phyloP scores from a whole-genome alignment of 2,113 vertebrate species.

The Grammomys surdaster region DNA sequence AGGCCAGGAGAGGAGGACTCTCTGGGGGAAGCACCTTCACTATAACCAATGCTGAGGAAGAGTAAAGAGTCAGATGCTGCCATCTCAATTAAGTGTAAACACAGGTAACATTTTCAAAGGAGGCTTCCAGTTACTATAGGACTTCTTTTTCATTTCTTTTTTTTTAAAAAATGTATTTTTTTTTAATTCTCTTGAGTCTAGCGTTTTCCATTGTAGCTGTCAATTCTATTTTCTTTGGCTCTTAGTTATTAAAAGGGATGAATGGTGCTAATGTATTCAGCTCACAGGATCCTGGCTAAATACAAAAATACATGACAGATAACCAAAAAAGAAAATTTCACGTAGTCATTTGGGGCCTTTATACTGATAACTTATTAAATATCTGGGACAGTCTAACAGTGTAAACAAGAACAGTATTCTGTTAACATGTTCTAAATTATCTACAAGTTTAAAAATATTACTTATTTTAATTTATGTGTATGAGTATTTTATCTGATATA shows the following conservation, averaged over 20 bases:
- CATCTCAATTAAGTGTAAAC: background rate
- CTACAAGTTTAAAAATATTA: background rate
- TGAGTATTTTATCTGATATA: background rate
- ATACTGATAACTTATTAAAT: background rate
- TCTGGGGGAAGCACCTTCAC: background rate
- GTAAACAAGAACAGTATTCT: background rate
- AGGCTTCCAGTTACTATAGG: background rate
- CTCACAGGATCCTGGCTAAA: conserved; percentile 11
- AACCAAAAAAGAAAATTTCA: background rate
- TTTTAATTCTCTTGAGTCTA: background rate
- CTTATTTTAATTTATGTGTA: background rate
- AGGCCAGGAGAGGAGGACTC: background rate
- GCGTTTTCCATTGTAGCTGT: background rate
- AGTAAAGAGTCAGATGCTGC: background rate
- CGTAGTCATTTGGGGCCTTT: background rate
- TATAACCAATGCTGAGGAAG: background rate
- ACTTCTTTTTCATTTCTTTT: background rate
- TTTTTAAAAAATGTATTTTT: background rate
- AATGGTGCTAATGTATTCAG: background rate
- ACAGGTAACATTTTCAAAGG: background rate
- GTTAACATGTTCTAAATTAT: background rate
- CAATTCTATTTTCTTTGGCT: background rate
- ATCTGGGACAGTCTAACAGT: background rate
- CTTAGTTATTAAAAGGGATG: background rate
- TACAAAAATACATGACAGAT: background rate